Conservation (phyloP, 2,888 invertebrate species). For the Zhuqinia jingwanae region DNA sequence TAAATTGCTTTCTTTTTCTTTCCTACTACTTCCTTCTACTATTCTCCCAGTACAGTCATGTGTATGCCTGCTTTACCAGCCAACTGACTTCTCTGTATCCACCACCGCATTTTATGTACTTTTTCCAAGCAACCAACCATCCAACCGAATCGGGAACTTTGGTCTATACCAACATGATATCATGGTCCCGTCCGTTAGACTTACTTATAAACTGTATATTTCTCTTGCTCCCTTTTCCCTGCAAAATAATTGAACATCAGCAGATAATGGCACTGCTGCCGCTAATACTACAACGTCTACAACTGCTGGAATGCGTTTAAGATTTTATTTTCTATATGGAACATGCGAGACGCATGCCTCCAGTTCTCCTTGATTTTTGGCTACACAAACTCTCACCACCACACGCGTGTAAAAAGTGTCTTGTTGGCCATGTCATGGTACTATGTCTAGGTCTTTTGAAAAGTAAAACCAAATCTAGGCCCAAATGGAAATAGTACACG, state of each 20-base stretch:
- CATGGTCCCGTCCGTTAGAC: not conserved
- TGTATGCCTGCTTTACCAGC: not conserved
- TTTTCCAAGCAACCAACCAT: conserved; percentile 17
- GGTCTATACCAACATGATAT: not conserved
- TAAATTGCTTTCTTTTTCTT: conserved; percentile 58
- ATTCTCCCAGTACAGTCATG: not conserved
- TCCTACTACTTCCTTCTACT: not conserved
- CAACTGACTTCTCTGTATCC: conserved; percentile 4
- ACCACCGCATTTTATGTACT: conserved; percentile 52
- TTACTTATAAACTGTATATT: not conserved
- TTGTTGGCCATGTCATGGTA: conserved; percentile 71
- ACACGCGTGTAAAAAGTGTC: conserved; percentile 39
- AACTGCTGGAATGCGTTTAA: conserved; percentile 5
- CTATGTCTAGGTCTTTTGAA: conserved; percentile 70
- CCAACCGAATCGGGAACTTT: conserved; percentile 32
- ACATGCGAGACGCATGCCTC: conserved; percentile 60
- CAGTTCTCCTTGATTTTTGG: conserved; percentile 41
- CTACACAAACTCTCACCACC: no score
- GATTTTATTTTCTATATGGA: conserved; percentile 44
- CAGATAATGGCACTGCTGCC: not conserved
- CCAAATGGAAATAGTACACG: not conserved
- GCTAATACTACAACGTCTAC: no score
- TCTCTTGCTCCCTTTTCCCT: conserved; percentile 24
- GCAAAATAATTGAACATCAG: not conserved
- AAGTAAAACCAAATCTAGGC: conserved; percentile 2